phyloP scores from a whole-genome alignment of 2,888 invertebrate genomes.

The Adineta ricciae region DNA sequence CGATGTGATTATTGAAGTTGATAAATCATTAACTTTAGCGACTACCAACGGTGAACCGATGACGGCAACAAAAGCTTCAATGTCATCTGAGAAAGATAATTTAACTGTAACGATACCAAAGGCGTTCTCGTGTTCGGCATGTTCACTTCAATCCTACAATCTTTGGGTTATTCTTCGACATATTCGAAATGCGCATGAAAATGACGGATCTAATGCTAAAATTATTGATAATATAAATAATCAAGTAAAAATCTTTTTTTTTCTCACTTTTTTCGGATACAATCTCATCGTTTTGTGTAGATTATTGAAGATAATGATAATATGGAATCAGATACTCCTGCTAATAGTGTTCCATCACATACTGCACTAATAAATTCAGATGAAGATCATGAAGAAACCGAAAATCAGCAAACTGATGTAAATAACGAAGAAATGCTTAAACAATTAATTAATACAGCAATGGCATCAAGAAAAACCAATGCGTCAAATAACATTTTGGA shows the following conservation, averaged over 20 bases:
- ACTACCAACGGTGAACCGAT: not conserved
- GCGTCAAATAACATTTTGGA: not conserved
- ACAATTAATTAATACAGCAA: constrained; percentile 5
- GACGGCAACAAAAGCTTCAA: not conserved
- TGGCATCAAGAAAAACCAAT: not conserved
- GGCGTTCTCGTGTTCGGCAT: constrained; percentile 27
- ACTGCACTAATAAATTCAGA: not conserved
- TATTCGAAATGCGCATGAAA: constrained; percentile 18
- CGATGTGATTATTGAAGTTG: not conserved
- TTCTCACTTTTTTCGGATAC: not conserved
- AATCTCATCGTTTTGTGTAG: not conserved
- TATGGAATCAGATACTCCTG: not conserved
- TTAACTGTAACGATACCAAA: not conserved
- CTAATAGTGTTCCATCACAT: not conserved
- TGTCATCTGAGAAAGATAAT: not conserved
- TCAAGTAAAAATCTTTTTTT: not conserved
- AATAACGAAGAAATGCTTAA: constrained; percentile 2
- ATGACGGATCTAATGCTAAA: not conserved
- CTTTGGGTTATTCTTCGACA: constrained; percentile 29
- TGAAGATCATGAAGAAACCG: not conserved
- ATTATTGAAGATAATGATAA: not conserved
- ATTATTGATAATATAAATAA: constrained; percentile 17
- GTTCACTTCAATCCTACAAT: constrained; percentile 28
- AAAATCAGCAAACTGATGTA: not conserved
- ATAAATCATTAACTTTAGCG: not conserved